Base-by-base conservation (phyloP, 2,113 vertebrate species). In the Malurus cyaneus region DNA sequence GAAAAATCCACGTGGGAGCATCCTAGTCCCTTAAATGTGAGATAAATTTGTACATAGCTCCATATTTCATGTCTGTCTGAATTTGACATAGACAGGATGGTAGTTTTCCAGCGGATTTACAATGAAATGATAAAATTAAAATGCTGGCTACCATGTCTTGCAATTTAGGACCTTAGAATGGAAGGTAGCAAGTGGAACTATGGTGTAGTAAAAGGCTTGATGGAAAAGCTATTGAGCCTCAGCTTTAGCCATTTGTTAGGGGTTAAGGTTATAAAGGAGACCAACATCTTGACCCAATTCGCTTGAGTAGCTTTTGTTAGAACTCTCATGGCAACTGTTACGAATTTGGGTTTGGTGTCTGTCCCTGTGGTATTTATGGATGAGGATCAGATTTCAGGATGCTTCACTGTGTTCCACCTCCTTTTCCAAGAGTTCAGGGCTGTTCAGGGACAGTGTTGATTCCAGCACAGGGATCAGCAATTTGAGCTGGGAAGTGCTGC, bases 1-100 rank as follows among this genome's bases (percentile, higher is more conserved):
- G 89, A 93, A 89, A 77, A 90, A 89, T 92, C 53, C 53, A 79
- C 0, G 67, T 95, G 90, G 89, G 86, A 96, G 60, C 83, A 67
- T 86, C 41, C 53, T 26, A 67, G 53, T 74, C 77, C 57, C 41
- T 93, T 95, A 94, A 93, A 88, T 94, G 76, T 88, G 86, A 93
- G 89, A 96, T 56, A 78, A 86, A 90, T 96, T 92, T 92, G 90
- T 92, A 71, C 65, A 64, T 65, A 88, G 69, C 73, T 93, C 69
- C 32, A 6, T 86, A 88, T 90, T 94, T 88, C 87, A 29, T 70
- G 59, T 62, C 67, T 80, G 59, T 62, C 67, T 80, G 50, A 79
- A 77, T 89, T 94, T 83, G 65, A 64, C 34, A 67, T 10, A 56
- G 73, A 47, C 54, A 70, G 57, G 67, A 82, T 32, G 60, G 44